Conservation (phyloP, 2,797 vertebrate species). For the Enteromius treurensis region DNA sequence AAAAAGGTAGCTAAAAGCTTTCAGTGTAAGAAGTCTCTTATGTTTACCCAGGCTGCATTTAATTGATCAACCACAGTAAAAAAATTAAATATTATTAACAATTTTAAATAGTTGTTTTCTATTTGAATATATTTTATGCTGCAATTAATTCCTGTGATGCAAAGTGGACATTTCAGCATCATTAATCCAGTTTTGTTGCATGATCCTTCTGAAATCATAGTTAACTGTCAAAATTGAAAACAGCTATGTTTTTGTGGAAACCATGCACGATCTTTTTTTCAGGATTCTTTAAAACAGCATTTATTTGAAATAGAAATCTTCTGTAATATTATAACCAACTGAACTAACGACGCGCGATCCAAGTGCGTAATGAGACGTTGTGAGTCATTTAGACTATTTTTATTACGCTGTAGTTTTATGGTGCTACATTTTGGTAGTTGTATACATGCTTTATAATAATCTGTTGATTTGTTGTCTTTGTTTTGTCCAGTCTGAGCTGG, state of each 20-base stretch:
- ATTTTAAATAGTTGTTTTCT: not conserved
- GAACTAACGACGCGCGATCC: no score
- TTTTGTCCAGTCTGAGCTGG: constrained; percentile 83
- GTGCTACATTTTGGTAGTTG: not conserved
- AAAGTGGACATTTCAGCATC: not conserved
- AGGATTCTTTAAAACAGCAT: not conserved
- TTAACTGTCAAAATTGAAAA: not conserved
- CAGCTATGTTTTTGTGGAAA: not conserved
- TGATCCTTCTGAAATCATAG: not conserved
- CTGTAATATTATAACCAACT: not conserved
- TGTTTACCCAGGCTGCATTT: not conserved
- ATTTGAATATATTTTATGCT: not conserved
- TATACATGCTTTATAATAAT: not conserved
- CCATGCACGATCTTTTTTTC: not conserved
- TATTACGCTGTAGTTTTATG: not conserved
- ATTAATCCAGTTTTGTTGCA: not conserved
- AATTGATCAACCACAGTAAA: not conserved
- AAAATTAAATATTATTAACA: not conserved
- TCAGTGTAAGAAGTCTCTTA: not conserved
- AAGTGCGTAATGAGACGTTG: not conserved
- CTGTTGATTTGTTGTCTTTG: constrained; percentile 1
- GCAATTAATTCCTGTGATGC: not conserved
- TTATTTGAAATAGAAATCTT: not conserved
- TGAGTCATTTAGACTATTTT: not conserved
- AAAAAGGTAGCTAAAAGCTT: not conserved